phyloP scores from a whole-genome alignment of 2,797 vertebrate genomes.

The Otolemur crassicaudatus region DNA sequence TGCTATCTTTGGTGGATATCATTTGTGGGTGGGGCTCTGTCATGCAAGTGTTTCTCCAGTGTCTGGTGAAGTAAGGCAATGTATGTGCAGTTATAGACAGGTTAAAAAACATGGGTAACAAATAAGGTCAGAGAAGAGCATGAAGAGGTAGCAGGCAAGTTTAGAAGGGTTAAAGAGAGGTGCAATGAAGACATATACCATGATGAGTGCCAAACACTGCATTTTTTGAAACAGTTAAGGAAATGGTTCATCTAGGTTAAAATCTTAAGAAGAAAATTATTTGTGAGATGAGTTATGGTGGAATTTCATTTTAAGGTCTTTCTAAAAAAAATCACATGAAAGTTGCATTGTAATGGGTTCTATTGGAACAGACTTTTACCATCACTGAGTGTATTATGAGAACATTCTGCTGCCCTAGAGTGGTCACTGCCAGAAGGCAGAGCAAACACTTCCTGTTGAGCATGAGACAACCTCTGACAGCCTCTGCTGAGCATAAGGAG shows the following conservation, averaged over 20 bases:
- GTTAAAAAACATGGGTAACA: not conserved
- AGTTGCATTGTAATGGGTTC: not conserved
- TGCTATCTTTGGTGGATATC: not conserved
- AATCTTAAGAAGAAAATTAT: conserved; percentile 32
- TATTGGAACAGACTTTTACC: not conserved
- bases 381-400: not conserved
- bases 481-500: not conserved
- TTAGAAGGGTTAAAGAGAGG: not conserved
- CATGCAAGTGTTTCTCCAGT: not conserved
- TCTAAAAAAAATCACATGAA: not conserved
- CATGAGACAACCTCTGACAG: not conserved
- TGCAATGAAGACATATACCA: not conserved
- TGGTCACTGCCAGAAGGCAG: not conserved
- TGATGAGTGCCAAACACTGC: not conserved
- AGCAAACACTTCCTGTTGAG: not conserved
- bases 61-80: not conserved
- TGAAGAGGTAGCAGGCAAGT: not conserved
- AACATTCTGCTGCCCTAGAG: not conserved
- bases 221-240: conserved; percentile 25
- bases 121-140: not conserved
- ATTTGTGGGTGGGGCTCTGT: not conserved
- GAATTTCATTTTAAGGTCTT: conserved; percentile 13
- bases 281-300: not conserved
- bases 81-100: too few relatives aligned
- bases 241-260: conserved; percentile 36